phyloP scores from a whole-genome alignment of 2,888 invertebrate genomes.

The Lochmaea capreae region DNA sequence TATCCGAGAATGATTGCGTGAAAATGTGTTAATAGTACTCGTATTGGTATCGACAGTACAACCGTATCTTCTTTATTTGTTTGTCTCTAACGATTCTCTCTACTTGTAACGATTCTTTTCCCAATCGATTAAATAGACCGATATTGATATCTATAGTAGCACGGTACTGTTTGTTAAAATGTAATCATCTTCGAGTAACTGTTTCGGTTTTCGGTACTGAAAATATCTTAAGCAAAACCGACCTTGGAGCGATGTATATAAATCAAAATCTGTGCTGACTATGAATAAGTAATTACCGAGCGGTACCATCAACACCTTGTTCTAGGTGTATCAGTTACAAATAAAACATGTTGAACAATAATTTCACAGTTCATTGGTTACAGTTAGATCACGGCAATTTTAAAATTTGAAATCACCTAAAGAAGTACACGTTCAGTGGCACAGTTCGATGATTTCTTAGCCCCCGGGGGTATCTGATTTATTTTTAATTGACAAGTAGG shows the following conservation, averaged over 20 bases:
- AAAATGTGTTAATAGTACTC: no score
- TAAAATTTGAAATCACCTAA: constrained; percentile 55
- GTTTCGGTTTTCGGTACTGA: constrained; percentile 10
- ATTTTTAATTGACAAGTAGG: constrained; percentile 29
- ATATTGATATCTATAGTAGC: neutral
- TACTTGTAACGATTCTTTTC: neutral
- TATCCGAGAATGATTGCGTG: no score
- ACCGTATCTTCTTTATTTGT: neutral
- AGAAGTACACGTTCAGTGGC: constrained; percentile 45
- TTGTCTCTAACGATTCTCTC: neutral
- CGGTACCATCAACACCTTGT: constrained; percentile 39
- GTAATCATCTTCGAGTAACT: constrained; percentile 12
- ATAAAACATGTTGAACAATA: constrained; percentile 53
- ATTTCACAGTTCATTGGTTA: constrained; percentile 59
- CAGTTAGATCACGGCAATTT: constrained; percentile 49
- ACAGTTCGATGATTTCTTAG: constrained; percentile 37
- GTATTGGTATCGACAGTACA: no score
- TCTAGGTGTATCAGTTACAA: constrained; percentile 39
- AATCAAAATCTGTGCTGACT: constrained; percentile 24
- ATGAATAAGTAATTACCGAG: constrained; percentile 34
- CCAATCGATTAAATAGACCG: neutral
- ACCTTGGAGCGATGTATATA: constrained; percentile 23
- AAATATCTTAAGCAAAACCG: constrained; percentile 24
- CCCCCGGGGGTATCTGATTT: constrained; percentile 21
- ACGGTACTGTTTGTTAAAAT: neutral